phyloP scores from a whole-genome alignment of 2,113 vertebrate species.

The Aspiorhynchus laticeps region DNA sequence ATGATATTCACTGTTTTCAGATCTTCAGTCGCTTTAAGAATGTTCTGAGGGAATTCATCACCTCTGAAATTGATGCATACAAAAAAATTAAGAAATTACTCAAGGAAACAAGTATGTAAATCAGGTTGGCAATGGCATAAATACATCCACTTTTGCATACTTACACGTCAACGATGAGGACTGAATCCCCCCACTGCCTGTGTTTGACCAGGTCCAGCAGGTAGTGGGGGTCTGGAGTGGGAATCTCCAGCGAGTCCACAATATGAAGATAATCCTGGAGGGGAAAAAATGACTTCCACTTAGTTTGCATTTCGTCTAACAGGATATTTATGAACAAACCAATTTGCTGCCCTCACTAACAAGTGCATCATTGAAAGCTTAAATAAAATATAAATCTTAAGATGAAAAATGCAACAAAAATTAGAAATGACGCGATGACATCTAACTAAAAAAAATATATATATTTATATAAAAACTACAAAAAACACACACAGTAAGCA shows the following conservation, averaged over 20 bases:
- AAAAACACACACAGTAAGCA: neutral
- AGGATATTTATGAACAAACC: neutral
- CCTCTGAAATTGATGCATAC: slow-evolving; percentile 64
- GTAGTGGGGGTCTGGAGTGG: slow-evolving; percentile 81
- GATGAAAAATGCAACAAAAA: neutral
- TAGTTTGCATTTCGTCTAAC: neutral
- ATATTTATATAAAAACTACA: neutral
- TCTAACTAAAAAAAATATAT: neutral
- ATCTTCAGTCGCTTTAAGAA: slow-evolving; percentile 71
- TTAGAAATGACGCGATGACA: too few species aligned
- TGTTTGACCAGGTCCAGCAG: slow-evolving; percentile 77
- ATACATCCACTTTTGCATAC: slow-evolving; percentile 54
- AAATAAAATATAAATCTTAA: neutral
- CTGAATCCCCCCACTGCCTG: slow-evolving; percentile 82
- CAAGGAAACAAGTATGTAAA: neutral
- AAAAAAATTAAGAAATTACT: neutral
- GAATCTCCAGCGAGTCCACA: slow-evolving; percentile 82
- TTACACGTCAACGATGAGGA: slow-evolving; percentile 85
- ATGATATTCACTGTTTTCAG: slow-evolving; percentile 84
- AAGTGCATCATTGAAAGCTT: neutral
- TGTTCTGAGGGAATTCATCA: slow-evolving; percentile 79
- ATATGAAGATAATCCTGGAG: slow-evolving; percentile 82
- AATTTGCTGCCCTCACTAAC: neutral
- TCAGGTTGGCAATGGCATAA: neutral
- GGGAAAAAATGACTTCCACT: neutral